A percentile compares a stretch with the other conserved stretches of the same genome.
These are phyloP conservation scores for Petrophora chlorosata DNA, from an alignment of 2,888 invertebrate species.

Conservation along the genomic window DNA sequence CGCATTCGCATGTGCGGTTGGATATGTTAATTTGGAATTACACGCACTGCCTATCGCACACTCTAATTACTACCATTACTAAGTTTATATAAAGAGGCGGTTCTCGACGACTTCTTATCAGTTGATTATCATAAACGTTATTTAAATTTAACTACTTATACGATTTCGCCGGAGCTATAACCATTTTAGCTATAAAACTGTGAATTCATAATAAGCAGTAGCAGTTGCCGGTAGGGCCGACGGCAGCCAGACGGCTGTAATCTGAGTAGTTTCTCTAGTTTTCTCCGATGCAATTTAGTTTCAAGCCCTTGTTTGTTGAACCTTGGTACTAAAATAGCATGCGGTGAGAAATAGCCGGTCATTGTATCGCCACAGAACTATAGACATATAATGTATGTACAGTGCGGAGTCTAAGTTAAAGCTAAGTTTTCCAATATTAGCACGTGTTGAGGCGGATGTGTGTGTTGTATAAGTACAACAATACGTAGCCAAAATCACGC, in stretches of 20 bases:
- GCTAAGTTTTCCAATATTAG: not conserved
- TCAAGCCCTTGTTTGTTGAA: slow-evolving; percentile 29
- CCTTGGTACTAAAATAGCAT: slow-evolving; percentile 27
- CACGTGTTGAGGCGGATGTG: slow-evolving; percentile 15
- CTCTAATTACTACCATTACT: slow-evolving; percentile 34
- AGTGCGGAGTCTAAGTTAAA: not conserved
- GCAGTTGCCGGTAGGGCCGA: slow-evolving; percentile 23
- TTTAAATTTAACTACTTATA: slow-evolving; percentile 33
- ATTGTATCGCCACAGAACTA: slow-evolving; percentile 7
- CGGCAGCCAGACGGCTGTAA: slow-evolving; percentile 19
- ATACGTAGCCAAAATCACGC: slow-evolving; percentile 30
- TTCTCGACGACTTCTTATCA: slow-evolving; percentile 30
- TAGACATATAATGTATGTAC: not conserved
- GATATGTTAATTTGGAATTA: slow-evolving; percentile 28
- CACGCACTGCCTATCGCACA: slow-evolving; percentile 22
- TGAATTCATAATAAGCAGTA: slow-evolving; percentile 40
- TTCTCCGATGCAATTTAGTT: slow-evolving; percentile 34
- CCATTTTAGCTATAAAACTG: slow-evolving; percentile 21
- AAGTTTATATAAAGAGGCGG: slow-evolving; percentile 29
- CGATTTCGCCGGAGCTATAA: slow-evolving; percentile 24
- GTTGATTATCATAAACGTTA: slow-evolving; percentile 37
- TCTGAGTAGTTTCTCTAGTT: slow-evolving; percentile 33
- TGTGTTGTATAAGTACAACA: slow-evolving; percentile 9
- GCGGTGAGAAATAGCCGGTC: slow-evolving; percentile 22
- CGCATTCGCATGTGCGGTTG: slow-evolving; percentile 33